Evolutionary conservation across 1,140 invertebrate genomes (phyloP).

Genomic region (Nylanderia fulva): DNA sequence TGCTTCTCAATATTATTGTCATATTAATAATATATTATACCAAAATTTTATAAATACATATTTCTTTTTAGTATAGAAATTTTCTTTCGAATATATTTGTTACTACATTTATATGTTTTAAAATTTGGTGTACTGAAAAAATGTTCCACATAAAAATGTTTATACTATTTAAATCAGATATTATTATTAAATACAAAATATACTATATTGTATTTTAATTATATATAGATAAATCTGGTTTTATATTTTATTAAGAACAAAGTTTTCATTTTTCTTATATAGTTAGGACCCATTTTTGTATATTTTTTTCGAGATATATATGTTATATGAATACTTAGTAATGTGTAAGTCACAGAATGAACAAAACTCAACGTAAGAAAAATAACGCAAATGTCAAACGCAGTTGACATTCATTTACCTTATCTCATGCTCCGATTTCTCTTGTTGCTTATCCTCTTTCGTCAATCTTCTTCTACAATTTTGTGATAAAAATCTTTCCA

Average conservation of each 20-base stretch:
- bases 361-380: neutral
- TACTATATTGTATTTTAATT: too few relatives aligned
- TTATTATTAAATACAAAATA: neutral
- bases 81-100: neutral
- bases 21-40: neutral
- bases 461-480: constrained; percentile 87
- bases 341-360: neutral
- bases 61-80: neutral
- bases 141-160: neutral
- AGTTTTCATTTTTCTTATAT: neutral
- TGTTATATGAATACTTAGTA: neutral
- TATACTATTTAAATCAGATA: neutral
- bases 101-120: neutral
- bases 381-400: too few relatives aligned
- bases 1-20: neutral
- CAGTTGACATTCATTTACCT: constrained; percentile 84
- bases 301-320: too few relatives aligned
- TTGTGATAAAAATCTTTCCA: constrained; percentile 90
- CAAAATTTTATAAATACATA: neutral
- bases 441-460: constrained; percentile 86
- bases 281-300: too few relatives aligned
- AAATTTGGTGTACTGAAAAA: neutral
- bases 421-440: constrained; percentile 87
- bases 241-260: neutral
- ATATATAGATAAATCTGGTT: neutral